Conservation (phyloP, 2,113 vertebrate species). For the Eurystomus gularis region DNA sequence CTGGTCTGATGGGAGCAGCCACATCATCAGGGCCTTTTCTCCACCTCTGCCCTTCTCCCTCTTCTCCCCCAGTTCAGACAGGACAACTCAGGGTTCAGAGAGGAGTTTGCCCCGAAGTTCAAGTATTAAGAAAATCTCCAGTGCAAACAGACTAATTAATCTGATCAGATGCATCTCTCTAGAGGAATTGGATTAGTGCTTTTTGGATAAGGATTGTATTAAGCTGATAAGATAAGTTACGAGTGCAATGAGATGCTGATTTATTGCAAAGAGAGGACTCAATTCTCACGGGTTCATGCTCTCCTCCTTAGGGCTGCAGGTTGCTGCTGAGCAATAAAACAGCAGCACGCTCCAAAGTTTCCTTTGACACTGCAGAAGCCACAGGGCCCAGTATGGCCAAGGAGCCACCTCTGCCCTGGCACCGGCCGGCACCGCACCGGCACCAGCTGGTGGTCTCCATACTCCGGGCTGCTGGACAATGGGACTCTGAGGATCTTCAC, state of each 20-base stretch:
- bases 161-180: conserved; percentile 23
- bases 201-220: conserved; percentile 58
- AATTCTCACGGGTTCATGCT: conserved; percentile 15
- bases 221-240: conserved; percentile 38
- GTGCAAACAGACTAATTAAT: conserved; percentile 53
- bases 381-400: background rate
- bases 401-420: background rate
- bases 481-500: background rate
- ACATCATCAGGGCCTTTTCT: background rate
- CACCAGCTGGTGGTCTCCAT: background rate
- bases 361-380: background rate
- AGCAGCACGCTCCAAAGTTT: background rate
- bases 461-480: background rate
- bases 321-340: background rate
- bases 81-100: background rate
- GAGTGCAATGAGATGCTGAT: conserved; percentile 57
- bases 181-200: conserved; percentile 54
- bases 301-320: background rate
- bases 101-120: background rate
- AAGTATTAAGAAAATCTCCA: conserved; percentile 7
- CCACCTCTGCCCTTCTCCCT: background rate
- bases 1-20: background rate
- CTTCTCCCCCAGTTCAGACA: background rate
- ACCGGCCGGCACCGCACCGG: accelerated
- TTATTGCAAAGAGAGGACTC: conserved; percentile 48